Evolutionary conservation across 2,888 invertebrate genomes (phyloP), one percentile per base, ranked within the genome.

Genomic region (Adelognathus sp.): DNA sequence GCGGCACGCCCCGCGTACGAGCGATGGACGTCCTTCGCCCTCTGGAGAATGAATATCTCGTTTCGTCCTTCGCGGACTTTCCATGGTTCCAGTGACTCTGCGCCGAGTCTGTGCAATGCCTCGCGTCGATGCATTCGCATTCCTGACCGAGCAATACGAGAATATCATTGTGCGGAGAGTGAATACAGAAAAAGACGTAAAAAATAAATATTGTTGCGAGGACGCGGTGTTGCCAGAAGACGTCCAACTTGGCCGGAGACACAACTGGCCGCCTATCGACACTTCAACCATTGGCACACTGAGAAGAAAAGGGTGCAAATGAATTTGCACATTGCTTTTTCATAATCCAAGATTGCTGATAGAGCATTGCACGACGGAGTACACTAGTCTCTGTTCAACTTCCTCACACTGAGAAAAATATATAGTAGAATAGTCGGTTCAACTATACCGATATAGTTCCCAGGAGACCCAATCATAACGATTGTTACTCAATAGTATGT

Each of bases 41-140:
- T 63, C 46, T 1, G 24, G 4, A 16, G 29, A 63, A 18, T 41
- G 41, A 18, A 50, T 41, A 24, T 16, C 61, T 18, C 29, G 61
- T 44, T 44, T 63, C 61, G 76, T 66, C 76, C 71, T 76, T 76
- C 66, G n/a, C n/a, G 52, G 27, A 46, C 29, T 63, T 63, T 44
- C 31, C 44, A 46, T 11, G 29, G 44, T 46, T 44, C 63, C 11
- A 46, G 63, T 63, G 44, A 63, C 44, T 63, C 44, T 5, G 7
- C 36, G 46, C 11, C 46, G 46, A 50, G 21, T 21, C 9, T 24
- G 46, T 11, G 21, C 11, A 3, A 11, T 36, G 18, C 44, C 44
- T 46, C 24, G 9, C 31, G 29, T 44, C 63, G 63, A 46, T 31
- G 44, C 44, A 46, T 31, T 63, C 31, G 44, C 41, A 50, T 50